Evolutionary conservation across 2,888 invertebrate genomes (phyloP).

Genomic region (Drosophila paranaensis): DNA sequence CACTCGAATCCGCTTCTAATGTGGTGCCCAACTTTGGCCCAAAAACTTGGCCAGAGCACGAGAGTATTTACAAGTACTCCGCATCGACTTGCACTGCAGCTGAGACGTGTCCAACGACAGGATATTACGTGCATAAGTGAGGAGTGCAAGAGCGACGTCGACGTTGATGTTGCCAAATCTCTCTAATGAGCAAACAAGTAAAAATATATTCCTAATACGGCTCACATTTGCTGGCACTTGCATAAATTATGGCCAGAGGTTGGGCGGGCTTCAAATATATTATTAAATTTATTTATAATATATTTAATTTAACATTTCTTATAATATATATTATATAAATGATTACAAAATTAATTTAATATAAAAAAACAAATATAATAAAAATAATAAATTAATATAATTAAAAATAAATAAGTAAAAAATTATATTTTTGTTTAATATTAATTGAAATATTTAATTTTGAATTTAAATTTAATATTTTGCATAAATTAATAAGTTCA

Average conservation of each 20-base stretch:
- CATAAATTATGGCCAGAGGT: not conserved
- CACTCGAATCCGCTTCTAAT: constrained; percentile 66
- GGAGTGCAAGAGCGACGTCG: constrained; percentile 31
- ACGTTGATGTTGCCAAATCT: constrained; percentile 15
- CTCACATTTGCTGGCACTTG: not conserved
- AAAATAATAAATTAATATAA: no score
- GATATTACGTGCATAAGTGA: constrained; percentile 68
- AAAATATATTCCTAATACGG: constrained; percentile 5
- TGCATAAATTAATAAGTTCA: no score
- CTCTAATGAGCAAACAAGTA: constrained; percentile 37
- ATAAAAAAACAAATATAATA: no score
- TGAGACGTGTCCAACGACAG: constrained; percentile 65
- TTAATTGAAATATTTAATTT: no score
- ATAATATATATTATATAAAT: no score
- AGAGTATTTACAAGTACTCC: constrained; percentile 52
- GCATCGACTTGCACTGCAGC: constrained; percentile 56
- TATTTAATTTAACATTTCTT: no score
- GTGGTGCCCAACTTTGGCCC: constrained; percentile 49
- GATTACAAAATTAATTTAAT: no score
- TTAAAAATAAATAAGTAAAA: no score
- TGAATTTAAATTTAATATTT: no score
- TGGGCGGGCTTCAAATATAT: not conserved
- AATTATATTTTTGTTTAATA: no score
- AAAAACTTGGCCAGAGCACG: constrained; percentile 37
- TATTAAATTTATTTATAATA: no score